Conservation (phyloP, 2,113 vertebrate species). For the Osmerus eperlanus region DNA sequence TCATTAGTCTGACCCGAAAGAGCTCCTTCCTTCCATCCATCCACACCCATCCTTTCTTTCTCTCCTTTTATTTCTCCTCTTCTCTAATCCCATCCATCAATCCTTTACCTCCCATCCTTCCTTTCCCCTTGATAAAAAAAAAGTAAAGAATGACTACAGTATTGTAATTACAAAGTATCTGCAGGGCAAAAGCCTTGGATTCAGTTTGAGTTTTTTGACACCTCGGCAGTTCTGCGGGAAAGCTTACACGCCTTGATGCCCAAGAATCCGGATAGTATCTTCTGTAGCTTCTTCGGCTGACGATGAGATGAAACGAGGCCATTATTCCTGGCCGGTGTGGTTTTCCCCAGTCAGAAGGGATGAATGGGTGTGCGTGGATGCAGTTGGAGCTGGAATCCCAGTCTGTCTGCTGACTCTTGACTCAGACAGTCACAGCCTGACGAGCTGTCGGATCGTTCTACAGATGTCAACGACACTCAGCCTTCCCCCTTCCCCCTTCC, state of each 20-base stretch:
- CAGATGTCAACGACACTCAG: neutral
- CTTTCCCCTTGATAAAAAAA: neutral
- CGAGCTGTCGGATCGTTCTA: neutral
- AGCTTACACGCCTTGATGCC: no score
- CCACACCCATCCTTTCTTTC: slow-evolving; percentile 27
- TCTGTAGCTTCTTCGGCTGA: no score
- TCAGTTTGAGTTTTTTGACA: no score
- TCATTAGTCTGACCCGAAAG: slow-evolving; percentile 54
- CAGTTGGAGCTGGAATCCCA: neutral
- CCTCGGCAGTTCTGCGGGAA: no score
- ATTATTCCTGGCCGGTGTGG: no score
- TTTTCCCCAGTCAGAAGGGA: no score
- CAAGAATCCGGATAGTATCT: no score
- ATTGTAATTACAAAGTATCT: no score
- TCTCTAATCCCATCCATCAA: slow-evolving; percentile 17
- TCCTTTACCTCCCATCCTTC: slow-evolving; percentile 15
- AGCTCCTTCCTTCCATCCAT: slow-evolving; percentile 18
- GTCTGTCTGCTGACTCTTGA: neutral
- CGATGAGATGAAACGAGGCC: no score
- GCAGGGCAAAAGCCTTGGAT: no score
- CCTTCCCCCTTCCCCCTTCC: neutral
- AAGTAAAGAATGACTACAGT: no score
- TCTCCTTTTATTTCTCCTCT: slow-evolving; percentile 18
- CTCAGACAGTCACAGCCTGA: neutral
- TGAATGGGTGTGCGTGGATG: no score